Base-by-base conservation (phyloP, 2,888 invertebrate genomes). In the Bimastos eiseni region DNA sequence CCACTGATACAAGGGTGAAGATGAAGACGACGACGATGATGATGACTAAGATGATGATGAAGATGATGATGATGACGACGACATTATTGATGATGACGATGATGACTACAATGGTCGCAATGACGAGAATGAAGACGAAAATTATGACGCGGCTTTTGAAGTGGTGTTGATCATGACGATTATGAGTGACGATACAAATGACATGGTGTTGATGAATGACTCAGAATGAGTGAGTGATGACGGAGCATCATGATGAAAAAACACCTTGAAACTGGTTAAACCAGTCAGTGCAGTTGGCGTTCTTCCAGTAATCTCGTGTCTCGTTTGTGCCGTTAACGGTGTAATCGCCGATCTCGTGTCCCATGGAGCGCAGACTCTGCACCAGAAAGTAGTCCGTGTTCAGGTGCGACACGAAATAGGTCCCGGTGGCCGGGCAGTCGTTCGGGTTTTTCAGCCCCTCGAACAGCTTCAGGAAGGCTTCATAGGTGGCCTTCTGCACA, bases 111-210 rank as follows among this genome's bases (percentile, higher is more conserved):
- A 36, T 38, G 49, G n/a, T 88, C 88, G 30, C 19, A 49, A n/a
- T 89, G 90, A 90, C 34, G 83, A 83, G 83, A 88, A 88, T 38
- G 90, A 49, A 36, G 90, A 86, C 21, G 49, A 49, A 41, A 24
- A 37, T 37, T 44, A 86, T 24, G 38, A 88, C 37, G 37, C 0
- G 21, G 38, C 21, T 83, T 24, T 70, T 0, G 70, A n/a, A 70
- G 11, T 70, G n/a, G n/a, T 70, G 30, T 6, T n/a, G n/a, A 70
- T 70, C 30, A 30, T 3, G 55, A 55, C 13, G 5, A 44, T 49
- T 15, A 55, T 11, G 55, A 55, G 11, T 6, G 30, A 70, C 70
- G 13, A 70, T 70, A n/a, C 3, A 24, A 24, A 24, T 49, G 21
- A n/a, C 1, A 17, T 17, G 15, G 19, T 49, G 49, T 13, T 34